Conservation (phyloP, 2,888 invertebrate species). For the Polydrusus cervinus region DNA sequence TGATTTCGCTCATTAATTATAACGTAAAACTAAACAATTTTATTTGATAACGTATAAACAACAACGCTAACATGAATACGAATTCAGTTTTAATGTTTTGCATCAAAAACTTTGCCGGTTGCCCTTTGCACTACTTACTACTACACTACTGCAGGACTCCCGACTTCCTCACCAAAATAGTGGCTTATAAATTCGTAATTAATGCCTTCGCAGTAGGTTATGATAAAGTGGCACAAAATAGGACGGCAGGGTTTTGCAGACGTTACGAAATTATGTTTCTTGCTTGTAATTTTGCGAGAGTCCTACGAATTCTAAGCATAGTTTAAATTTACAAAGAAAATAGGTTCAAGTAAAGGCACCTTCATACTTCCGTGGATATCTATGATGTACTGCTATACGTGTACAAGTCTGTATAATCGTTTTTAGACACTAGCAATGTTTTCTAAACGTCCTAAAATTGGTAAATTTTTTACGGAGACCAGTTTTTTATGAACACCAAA, state of each 20-base stretch:
- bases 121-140: constrained; percentile 11
- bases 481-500: too few relatives aligned
- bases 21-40: neutral
- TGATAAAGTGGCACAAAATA: neutral
- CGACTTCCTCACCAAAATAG: constrained; percentile 8
- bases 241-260: neutral
- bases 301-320: neutral
- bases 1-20: too few relatives aligned
- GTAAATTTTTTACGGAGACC: too few relatives aligned
- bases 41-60: neutral
- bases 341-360: too few relatives aligned
- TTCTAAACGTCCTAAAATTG: too few relatives aligned
- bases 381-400: too few relatives aligned
- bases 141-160: neutral
- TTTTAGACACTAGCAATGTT: too few relatives aligned
- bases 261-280: constrained; percentile 4
- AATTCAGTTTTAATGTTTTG: constrained; percentile 7
- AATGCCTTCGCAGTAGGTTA: constrained; percentile 7
- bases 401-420: too few relatives aligned
- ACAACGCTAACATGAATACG: neutral
- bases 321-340: neutral
- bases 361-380: too few relatives aligned
- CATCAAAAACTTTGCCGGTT: constrained; percentile 14
- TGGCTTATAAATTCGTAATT: constrained; percentile 6
- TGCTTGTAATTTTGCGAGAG: neutral